phyloP scores from a whole-genome alignment of 2,797 vertebrate genomes.

The Phyllotis vaccarum region DNA sequence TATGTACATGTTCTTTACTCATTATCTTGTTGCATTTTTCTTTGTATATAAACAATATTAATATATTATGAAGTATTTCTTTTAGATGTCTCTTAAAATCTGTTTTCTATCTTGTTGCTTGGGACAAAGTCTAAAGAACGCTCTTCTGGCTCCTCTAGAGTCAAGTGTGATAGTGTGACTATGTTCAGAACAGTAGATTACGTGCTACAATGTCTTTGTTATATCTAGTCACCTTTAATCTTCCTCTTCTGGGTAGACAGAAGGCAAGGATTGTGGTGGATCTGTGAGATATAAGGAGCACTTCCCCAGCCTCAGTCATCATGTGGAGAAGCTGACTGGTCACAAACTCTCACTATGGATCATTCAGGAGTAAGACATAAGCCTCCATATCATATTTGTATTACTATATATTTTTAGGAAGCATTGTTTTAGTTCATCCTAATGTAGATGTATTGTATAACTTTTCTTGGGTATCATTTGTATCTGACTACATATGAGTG shows the following conservation, averaged over 20 bases:
- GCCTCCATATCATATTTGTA: background rate
- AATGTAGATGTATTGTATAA: background rate
- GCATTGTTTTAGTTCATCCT: background rate
- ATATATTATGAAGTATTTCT: background rate
- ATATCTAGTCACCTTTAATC: background rate
- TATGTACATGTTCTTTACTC: background rate
- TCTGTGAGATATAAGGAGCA: background rate
- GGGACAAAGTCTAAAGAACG: background rate
- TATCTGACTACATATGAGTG: conserved; percentile 3
- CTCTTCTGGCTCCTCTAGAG: background rate
- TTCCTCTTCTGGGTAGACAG: background rate
- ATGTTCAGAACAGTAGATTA: background rate
- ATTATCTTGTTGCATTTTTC: conserved; percentile 36
- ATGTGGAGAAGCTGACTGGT: background rate
- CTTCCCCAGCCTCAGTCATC: background rate
- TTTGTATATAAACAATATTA: background rate
- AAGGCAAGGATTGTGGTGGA: background rate
- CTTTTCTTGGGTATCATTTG: conserved; percentile 17
- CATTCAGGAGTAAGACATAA: background rate
- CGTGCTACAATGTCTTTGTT: conserved; percentile 11
- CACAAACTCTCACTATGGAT: background rate
- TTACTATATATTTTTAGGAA: background rate
- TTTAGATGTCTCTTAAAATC: conserved; percentile 24
- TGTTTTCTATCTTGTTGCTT: background rate
- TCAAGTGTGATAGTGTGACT: background rate